Evolutionary conservation across 2,113 vertebrate species (phyloP).

Genomic region (Syrrhaptes paradoxus): DNA sequence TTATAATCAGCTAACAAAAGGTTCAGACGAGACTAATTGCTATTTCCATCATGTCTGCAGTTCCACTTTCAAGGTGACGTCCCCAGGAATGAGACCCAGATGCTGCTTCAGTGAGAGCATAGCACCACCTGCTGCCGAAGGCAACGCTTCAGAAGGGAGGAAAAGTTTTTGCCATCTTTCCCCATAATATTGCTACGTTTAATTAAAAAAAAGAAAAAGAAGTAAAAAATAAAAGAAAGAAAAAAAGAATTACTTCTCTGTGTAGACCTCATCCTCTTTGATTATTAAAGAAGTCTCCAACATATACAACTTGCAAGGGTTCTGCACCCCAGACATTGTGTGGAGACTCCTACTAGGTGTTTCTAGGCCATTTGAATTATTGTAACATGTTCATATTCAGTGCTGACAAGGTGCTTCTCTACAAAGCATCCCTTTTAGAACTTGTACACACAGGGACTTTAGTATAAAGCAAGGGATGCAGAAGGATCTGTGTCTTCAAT

Average conservation of each 20-base stretch:
- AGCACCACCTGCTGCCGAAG: constrained; percentile 22
- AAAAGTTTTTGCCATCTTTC: background rate
- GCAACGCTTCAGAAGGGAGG: background rate
- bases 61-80: background rate
- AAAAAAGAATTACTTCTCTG: background rate
- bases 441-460: background rate
- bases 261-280: background rate
- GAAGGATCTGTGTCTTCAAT: background rate
- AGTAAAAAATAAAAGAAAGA: no score
- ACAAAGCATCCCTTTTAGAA: background rate
- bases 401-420: background rate
- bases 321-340: background rate
- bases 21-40: background rate
- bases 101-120: background rate
- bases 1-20: background rate
- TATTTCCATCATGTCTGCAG: background rate
- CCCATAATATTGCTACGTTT: accelerated
- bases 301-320: background rate
- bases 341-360: background rate
- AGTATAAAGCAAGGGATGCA: background rate
- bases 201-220: background rate
- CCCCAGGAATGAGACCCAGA: background rate
- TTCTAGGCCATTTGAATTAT: background rate
- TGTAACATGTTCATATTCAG: background rate
- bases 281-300: background rate